Conservation (phyloP, 2,113 vertebrate genomes). For the Heterotis niloticus region DNA sequence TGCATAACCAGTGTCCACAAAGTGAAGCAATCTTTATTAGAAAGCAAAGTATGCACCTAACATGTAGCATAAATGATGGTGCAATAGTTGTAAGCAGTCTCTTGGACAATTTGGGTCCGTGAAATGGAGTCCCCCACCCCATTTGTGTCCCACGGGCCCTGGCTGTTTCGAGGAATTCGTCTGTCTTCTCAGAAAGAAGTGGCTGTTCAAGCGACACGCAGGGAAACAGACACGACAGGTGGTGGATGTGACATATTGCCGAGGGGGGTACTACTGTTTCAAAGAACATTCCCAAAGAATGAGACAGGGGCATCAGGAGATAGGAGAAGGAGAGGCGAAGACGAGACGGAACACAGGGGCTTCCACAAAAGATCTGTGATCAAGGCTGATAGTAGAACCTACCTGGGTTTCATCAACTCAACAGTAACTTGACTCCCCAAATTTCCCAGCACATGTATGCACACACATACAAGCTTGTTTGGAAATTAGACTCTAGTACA, state of each 20-base stretch:
- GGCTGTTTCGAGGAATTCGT: conserved; percentile 8
- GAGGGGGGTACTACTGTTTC: not conserved
- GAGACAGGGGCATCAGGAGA: not conserved
- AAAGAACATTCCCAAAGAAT: conserved; percentile 3
- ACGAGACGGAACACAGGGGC: not conserved
- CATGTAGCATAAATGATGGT: no score
- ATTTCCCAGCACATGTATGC: not conserved
- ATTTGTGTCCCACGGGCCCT: not conserved
- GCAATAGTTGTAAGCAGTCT: no score
- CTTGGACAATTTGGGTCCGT: no score
- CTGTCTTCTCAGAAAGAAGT: conserved; percentile 8
- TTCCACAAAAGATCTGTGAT: not conserved
- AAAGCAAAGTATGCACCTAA: no score
- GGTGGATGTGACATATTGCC: not conserved
- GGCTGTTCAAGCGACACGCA: not conserved
- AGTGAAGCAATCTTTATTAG: no score
- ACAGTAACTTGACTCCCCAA: no score
- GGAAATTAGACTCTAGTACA: not conserved
- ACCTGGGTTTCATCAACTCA: no score
- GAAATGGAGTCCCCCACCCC: not conserved
- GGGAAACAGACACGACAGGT: conserved; percentile 21
- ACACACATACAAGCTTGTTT: not conserved
- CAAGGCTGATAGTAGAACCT: not conserved
- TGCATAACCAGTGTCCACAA: no score
- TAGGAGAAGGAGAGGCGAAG: not conserved